phyloP scores from a whole-genome alignment of 1,140 invertebrate genomes.

The Drosophila lacteicornis region DNA sequence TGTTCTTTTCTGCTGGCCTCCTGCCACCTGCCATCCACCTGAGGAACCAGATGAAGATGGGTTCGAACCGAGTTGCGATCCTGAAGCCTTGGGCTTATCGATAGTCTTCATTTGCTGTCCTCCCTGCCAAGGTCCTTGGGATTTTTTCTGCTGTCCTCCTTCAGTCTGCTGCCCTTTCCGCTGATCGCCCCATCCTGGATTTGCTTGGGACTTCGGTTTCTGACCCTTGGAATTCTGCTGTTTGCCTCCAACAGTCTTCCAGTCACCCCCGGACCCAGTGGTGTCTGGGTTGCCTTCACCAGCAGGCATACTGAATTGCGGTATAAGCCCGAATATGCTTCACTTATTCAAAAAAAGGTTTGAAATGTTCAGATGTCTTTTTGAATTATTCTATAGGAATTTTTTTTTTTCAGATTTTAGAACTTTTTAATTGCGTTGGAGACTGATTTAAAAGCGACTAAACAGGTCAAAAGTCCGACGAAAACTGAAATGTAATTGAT shows the following conservation, averaged over 20 bases:
- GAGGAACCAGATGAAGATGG: background rate
- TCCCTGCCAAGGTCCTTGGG: background rate
- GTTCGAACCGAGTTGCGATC: background rate
- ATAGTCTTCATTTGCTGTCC: background rate
- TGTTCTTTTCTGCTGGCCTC: background rate
- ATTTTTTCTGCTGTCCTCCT: background rate
- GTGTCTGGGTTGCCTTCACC: background rate
- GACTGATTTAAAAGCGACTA: too few relatives aligned
- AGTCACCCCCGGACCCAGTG: background rate
- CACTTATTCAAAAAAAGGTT: background rate
- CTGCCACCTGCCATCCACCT: background rate
- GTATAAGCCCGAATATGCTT: background rate
- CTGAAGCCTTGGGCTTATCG: background rate
- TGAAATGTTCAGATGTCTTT: background rate
- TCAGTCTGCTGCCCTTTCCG: too few relatives aligned
- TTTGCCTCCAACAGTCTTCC: constrained; percentile 2
- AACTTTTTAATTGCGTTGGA: too few relatives aligned
- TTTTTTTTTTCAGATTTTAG: too few relatives aligned
- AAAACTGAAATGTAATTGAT: background rate
- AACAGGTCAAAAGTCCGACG: background rate
- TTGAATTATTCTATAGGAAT: too few relatives aligned
- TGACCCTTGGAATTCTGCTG: background rate
- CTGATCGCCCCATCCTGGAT: constrained; percentile 7
- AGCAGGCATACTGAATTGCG: background rate
- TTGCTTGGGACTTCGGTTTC: background rate